Percentiles rank a stretch among this genome's conserved stretches.
These are phyloP conservation scores for Poecilus cupreus DNA, from an alignment of 2,888 invertebrate genomes.

Conservation along the genomic window DNA sequence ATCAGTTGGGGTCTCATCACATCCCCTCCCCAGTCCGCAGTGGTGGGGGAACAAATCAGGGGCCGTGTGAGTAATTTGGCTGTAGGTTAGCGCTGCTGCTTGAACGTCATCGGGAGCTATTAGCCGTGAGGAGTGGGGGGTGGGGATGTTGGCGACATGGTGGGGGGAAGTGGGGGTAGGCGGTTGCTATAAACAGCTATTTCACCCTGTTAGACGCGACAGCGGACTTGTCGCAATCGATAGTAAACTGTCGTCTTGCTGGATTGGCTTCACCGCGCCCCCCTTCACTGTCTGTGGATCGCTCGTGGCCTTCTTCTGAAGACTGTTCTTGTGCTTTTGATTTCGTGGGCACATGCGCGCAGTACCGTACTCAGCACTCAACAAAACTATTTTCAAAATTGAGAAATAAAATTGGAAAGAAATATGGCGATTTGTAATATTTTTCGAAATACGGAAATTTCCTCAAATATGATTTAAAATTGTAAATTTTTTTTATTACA, in stretches of 20 bases:
- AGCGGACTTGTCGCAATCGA: constrained; percentile 72
- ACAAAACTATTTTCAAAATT: no score
- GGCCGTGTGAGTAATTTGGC: constrained; percentile 37
- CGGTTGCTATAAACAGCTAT: constrained; percentile 71
- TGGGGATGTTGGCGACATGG: background rate
- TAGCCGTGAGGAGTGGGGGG: constrained; percentile 18
- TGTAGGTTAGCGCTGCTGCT: constrained; percentile 18
- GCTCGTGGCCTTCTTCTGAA: background rate
- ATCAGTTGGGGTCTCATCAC: constrained; percentile 28
- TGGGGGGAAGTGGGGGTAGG: constrained; percentile 48
- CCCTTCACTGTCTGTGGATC: constrained; percentile 13
- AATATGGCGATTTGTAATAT: background rate
- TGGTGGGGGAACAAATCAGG: constrained; percentile 33
- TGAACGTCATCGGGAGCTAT: constrained; percentile 17
- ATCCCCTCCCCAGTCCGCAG: background rate
- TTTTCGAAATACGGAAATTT: no score
- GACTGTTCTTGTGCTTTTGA: constrained; percentile 31
- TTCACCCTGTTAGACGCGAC: constrained; percentile 73
- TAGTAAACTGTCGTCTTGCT: constrained; percentile 66
- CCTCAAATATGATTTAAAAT: no score
- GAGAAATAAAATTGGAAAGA: no score
- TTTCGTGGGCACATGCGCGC: constrained; percentile 6
- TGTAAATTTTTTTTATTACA: no score
- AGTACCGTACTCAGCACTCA: constrained; percentile 14
- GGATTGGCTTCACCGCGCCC: constrained; percentile 59